Conservation (phyloP, 2,888 invertebrate species). For the Oscheius sp. region DNA sequence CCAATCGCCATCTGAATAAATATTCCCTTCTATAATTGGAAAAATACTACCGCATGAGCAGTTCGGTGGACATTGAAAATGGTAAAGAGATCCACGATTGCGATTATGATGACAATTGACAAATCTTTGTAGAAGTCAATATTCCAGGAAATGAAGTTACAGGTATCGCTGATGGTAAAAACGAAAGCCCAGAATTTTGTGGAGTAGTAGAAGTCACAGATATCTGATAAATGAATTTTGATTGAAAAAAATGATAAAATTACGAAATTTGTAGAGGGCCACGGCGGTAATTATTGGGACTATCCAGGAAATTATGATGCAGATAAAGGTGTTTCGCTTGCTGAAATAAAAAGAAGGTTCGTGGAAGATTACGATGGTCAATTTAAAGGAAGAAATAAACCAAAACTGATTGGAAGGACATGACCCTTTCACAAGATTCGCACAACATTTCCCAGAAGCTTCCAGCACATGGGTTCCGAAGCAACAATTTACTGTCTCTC, state of each 20-base stretch:
- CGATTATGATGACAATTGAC: slow-evolving; percentile 34
- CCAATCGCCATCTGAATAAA: too few relatives aligned
- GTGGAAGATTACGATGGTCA: not conserved
- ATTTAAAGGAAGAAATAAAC: too few relatives aligned
- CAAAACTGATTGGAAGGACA: too few relatives aligned
- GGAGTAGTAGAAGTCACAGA: slow-evolving; percentile 30
- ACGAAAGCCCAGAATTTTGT: slow-evolving; percentile 19
- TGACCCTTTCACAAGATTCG: too few relatives aligned
- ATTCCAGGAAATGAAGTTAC: slow-evolving; percentile 41
- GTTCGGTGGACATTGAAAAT: slow-evolving; percentile 37
- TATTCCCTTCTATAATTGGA: not conserved
- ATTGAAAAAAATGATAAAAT: not conserved
- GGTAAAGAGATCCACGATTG: slow-evolving; percentile 36
- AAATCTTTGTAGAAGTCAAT: slow-evolving; percentile 43
- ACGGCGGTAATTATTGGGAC: slow-evolving; percentile 29
- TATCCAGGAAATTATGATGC: slow-evolving; percentile 20
- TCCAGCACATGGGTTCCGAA: too few relatives aligned
- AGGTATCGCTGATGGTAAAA: slow-evolving; percentile 26
- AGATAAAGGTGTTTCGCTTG: slow-evolving; percentile 13
- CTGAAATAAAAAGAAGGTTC: not conserved
- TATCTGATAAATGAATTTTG: slow-evolving; percentile 25
- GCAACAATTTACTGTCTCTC: too few relatives aligned
- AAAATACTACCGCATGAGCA: not conserved
- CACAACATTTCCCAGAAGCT: too few relatives aligned
- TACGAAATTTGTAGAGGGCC: slow-evolving; percentile 31